A percentile compares a stretch with the other conserved stretches of the same genome.
Evolutionary conservation across 2,797 vertebrate species (phyloP).

Genomic region (Chelmon rostratus): DNA sequence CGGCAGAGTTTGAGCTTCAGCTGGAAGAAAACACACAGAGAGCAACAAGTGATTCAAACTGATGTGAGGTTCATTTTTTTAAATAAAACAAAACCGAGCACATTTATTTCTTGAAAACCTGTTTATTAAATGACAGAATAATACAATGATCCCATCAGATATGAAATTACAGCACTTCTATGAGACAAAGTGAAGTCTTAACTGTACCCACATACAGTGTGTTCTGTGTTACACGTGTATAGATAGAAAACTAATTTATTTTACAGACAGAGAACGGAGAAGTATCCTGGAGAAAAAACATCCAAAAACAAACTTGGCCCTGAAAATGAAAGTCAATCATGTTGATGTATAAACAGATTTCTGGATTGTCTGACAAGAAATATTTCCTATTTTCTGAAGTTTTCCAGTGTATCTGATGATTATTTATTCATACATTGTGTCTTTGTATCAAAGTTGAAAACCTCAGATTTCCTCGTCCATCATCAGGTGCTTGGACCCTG

Average conservation of each 20-base stretch:
- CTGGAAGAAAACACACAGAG: neutral
- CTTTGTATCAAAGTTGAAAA: no score
- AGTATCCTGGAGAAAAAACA: neutral
- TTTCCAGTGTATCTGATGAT: slow-evolving; percentile 10
- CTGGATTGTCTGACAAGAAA: slow-evolving; percentile 1
- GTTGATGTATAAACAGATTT: slow-evolving; percentile 1
- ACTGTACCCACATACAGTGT: neutral
- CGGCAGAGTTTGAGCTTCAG: neutral
- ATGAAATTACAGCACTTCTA: neutral
- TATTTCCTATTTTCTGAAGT: neutral
- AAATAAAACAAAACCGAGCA: neutral
- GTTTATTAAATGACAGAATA: slow-evolving; percentile 32
- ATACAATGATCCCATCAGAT: neutral
- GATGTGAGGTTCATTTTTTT: neutral
- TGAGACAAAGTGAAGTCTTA: neutral
- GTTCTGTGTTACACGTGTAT: neutral
- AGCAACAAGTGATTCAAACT: neutral
- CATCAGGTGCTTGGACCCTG: no score
- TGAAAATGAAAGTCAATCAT: neutral
- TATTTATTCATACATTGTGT: no score
- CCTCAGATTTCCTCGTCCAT: no score
- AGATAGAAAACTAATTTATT: neutral
- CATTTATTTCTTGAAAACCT: slow-evolving; percentile 15
- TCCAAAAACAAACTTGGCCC: slow-evolving; percentile 10
- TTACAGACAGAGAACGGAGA: neutral